Conservation (phyloP, 1,140 invertebrate species). For the Odontomachus brunneus region DNA sequence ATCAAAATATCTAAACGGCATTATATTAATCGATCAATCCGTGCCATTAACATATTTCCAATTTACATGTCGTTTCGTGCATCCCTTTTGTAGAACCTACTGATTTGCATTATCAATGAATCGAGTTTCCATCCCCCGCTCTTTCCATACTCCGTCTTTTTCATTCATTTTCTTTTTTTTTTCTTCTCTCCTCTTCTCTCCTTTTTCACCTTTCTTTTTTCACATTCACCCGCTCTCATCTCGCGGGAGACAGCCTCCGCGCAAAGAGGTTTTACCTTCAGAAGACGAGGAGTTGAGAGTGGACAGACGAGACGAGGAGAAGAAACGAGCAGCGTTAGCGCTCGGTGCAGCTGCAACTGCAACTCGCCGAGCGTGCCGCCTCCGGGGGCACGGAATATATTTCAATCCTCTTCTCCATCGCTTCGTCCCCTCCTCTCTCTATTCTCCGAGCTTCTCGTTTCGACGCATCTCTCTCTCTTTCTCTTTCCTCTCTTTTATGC, state of each 20-base stretch:
- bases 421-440: not conserved
- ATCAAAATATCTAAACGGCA: not conserved
- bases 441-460: not conserved
- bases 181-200: not conserved
- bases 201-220: not conserved
- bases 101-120: slow-evolving; percentile 23
- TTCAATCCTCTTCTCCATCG: slow-evolving; percentile 57
- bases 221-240: slow-evolving; percentile 11
- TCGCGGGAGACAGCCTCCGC: slow-evolving; percentile 26
- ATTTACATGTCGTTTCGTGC: no score
- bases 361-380: not conserved
- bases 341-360: slow-evolving; percentile 45
- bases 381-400: slow-evolving; percentile 45
- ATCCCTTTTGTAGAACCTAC: not conserved
- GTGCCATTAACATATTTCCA: not conserved
- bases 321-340: slow-evolving; percentile 7
- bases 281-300: slow-evolving; percentile 23
- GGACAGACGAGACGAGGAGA: slow-evolving; percentile 20
- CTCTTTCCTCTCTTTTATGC: not conserved
- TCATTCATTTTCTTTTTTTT: not conserved
- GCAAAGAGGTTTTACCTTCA: slow-evolving; percentile 34
- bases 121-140: not conserved
- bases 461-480: slow-evolving; percentile 7
- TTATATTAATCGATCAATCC: slow-evolving; percentile 15
- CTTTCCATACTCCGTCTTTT: not conserved